phyloP scores from a whole-genome alignment of 2,888 invertebrate genomes.

The Pasiphila rectangulata region DNA sequence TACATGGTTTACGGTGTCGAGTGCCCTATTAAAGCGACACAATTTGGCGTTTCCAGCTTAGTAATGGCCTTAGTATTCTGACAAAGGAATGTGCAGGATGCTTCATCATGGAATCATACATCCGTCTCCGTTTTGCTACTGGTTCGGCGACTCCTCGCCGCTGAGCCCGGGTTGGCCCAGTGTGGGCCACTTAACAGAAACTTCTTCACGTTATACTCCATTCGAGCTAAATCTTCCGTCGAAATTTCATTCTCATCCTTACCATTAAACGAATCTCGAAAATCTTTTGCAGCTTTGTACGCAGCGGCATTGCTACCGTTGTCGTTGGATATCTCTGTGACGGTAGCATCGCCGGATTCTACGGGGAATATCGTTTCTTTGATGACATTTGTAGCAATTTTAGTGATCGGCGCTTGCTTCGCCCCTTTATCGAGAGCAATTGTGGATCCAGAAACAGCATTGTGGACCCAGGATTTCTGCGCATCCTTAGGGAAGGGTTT shows the following conservation, averaged over 20 bases:
- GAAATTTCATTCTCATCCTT: constrained; percentile 67
- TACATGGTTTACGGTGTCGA: neutral
- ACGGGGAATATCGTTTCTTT: constrained; percentile 74
- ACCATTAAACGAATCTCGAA: constrained; percentile 51
- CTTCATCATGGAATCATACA: constrained; percentile 67
- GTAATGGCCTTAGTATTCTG: neutral
- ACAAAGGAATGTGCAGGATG: constrained; percentile 42
- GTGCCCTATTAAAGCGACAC: too few relatives aligned
- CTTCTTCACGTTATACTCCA: constrained; percentile 89
- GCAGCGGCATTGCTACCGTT: constrained; percentile 52
- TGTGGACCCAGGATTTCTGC: constrained; percentile 57
- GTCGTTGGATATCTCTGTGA: constrained; percentile 61
- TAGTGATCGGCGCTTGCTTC: constrained; percentile 42
- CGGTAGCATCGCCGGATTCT: constrained; percentile 61
- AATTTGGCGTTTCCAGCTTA: too few relatives aligned
- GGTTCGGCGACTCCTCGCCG: constrained; percentile 66
- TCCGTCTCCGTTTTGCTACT: constrained; percentile 81
- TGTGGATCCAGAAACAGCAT: constrained; percentile 38
- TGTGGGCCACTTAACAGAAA: constrained; percentile 83
- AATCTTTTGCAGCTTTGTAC: constrained; percentile 50
- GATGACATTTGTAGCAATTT: constrained; percentile 51
- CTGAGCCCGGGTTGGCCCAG: constrained; percentile 58
- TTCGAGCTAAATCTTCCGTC: constrained; percentile 84
- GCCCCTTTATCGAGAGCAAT: constrained; percentile 45
- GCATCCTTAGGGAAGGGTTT: constrained; percentile 57